Conservation (phyloP, 2,888 invertebrate species). For the Acanthosepion esculentum region DNA sequence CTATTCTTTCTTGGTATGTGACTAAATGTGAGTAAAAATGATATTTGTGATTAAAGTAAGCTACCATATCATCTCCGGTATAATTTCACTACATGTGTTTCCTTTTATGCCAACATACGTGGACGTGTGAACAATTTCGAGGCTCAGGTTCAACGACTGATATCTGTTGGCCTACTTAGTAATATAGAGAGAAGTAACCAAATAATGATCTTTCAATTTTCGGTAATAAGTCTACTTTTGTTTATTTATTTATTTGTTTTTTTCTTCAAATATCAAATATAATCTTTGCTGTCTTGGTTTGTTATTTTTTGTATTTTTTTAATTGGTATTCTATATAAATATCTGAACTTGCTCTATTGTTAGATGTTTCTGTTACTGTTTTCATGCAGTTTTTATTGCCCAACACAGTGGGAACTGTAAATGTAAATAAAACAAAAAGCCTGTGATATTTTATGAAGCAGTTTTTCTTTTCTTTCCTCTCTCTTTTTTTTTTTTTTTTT, state of each 20-base stretch:
- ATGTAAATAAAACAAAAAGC: slow-evolving; percentile 16
- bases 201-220: neutral
- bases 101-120: neutral
- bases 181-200: neutral
- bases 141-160: neutral
- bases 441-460: slow-evolving; percentile 22
- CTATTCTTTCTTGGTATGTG: neutral
- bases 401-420: neutral
- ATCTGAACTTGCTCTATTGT: neutral
- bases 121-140: slow-evolving; percentile 12
- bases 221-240: neutral
- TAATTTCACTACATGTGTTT: neutral
- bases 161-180: neutral
- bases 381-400: slow-evolving; percentile 12
- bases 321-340: too few species aligned
- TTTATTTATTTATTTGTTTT: neutral
- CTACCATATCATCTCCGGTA: neutral
- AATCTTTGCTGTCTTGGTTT: slow-evolving; percentile 9
- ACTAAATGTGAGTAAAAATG: neutral
- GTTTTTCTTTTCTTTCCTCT: neutral
- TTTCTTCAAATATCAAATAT: neutral
- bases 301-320: neutral
- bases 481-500: neutral
- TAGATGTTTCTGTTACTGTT: neutral
- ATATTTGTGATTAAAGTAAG: slow-evolving; percentile 33